These are phyloP conservation scores for Ptilorrhoa leucosticta DNA, from an alignment of 2,113 vertebrate species.

Conservation along the genomic window DNA sequence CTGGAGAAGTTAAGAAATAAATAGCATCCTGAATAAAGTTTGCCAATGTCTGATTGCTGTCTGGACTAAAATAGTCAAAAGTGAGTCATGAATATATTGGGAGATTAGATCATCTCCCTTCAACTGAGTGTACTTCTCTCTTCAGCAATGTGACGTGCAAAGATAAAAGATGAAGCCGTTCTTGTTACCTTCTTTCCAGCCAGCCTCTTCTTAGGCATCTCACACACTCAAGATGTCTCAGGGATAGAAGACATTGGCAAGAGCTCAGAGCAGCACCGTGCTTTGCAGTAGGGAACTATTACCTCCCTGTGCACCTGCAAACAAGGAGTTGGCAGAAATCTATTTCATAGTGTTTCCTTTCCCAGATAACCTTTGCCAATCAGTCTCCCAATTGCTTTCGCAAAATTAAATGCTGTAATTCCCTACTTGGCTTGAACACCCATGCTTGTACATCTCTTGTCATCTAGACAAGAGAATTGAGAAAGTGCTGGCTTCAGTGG, in stretches of 20 bases:
- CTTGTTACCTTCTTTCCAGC: neutral
- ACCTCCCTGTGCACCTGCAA: neutral
- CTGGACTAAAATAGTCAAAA: neutral
- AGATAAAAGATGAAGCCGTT: neutral
- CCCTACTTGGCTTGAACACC: neutral
- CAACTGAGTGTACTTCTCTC: neutral
- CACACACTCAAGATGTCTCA: neutral
- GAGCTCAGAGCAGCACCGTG: neutral
- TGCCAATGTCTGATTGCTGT: neutral
- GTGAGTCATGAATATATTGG: neutral
- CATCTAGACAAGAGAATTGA: neutral
- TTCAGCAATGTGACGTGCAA: neutral
- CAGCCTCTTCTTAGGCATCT: neutral
- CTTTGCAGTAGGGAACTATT: neutral
- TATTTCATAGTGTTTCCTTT: neutral
- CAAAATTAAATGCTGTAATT: slow-evolving; percentile 17
- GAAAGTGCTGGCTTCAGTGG: neutral
- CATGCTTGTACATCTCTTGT: neutral
- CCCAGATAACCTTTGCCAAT: slow-evolving; percentile 17
- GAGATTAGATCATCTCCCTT: neutral
- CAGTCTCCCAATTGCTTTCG: neutral
- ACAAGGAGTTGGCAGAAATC: neutral
- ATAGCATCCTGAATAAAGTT: neutral
- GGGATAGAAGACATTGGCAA: rapidly evolving
- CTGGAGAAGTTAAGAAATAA: neutral